phyloP scores from a whole-genome alignment of 2,888 invertebrate species.

The Abrostola triplasia region DNA sequence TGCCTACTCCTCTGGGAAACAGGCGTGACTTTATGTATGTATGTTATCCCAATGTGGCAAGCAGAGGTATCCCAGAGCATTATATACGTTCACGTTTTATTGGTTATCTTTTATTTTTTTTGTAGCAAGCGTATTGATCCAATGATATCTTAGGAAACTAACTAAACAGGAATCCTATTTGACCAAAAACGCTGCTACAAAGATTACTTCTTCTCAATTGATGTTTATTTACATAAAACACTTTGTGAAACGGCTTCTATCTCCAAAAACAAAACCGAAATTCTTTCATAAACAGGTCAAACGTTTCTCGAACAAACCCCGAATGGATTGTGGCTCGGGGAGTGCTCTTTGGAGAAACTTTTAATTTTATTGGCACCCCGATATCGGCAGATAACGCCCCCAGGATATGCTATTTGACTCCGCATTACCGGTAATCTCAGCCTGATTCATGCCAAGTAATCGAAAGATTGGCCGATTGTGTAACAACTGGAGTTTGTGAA shows the following conservation, averaged over 20 bases:
- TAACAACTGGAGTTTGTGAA: conserved; percentile 17
- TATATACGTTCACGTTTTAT: no score
- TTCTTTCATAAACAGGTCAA: conserved; percentile 22
- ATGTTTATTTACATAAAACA: conserved; percentile 18
- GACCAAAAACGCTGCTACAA: not conserved
- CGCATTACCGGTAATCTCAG: conserved; percentile 60
- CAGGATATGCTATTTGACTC: conserved; percentile 56
- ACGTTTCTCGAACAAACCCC: conserved; percentile 18
- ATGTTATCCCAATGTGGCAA: not conserved
- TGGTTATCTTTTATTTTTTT: no score
- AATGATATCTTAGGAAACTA: no score
- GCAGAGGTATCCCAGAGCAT: no score
- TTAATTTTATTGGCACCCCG: conserved; percentile 67
- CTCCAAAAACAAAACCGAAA: conserved; percentile 15
- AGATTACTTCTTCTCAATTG: not conserved
- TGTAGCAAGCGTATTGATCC: no score
- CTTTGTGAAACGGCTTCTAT: conserved; percentile 10
- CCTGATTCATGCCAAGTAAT: conserved; percentile 52
- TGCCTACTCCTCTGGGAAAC: no score
- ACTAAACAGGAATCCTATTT: not conserved
- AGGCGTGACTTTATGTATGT: no score
- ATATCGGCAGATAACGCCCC: conserved; percentile 57
- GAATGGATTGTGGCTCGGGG: conserved; percentile 14
- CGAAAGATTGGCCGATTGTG: conserved; percentile 28
- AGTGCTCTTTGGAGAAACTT: conserved; percentile 58